These are phyloP conservation scores for Copidosoma aretas DNA, from an alignment of 2,888 invertebrate genomes.

Conservation along the genomic window DNA sequence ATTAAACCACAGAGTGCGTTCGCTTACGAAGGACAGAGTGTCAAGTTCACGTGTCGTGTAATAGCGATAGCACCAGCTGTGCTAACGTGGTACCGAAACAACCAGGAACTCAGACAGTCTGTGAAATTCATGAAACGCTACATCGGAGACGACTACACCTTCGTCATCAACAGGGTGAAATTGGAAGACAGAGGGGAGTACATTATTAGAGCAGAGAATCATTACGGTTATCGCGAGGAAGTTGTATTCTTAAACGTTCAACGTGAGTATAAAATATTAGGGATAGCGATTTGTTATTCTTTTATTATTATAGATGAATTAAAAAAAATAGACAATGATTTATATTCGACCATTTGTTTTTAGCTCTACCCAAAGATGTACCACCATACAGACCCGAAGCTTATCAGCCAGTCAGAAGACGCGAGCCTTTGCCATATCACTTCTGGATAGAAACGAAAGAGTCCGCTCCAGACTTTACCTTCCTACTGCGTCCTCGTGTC, in stretches of 20 bases:
- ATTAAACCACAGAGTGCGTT: conserved; percentile 95
- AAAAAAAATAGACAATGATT: conserved; percentile 1
- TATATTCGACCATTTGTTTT: conserved; percentile 2
- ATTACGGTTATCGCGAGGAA: conserved; percentile 94
- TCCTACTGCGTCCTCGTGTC: conserved; percentile 96
- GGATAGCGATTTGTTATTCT: no score
- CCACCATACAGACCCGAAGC: conserved; percentile 72
- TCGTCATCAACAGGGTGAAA: conserved; percentile 95
- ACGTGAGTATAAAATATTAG: conserved; percentile 75
- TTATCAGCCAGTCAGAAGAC: conserved; percentile 74
- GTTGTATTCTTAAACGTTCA: conserved; percentile 96
- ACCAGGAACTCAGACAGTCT: conserved; percentile 91
- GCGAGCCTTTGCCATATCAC: conserved; percentile 83
- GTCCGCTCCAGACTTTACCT: conserved; percentile 95
- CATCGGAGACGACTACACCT: conserved; percentile 93
- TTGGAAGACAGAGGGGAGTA: conserved; percentile 97
- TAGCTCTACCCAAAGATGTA: conserved; percentile 78
- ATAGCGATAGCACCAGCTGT: conserved; percentile 94
- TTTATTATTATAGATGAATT: conserved; percentile 14
- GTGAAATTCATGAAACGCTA: conserved; percentile 99
- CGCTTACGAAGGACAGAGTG: conserved; percentile 96
- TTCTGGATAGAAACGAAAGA: conserved; percentile 94
- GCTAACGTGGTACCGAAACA: conserved; percentile 94
- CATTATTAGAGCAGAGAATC: conserved; percentile 94
- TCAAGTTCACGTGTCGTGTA: conserved; percentile 96